phyloP scores from a whole-genome alignment of 2,888 invertebrate genomes.

The Campoplex capitator region DNA sequence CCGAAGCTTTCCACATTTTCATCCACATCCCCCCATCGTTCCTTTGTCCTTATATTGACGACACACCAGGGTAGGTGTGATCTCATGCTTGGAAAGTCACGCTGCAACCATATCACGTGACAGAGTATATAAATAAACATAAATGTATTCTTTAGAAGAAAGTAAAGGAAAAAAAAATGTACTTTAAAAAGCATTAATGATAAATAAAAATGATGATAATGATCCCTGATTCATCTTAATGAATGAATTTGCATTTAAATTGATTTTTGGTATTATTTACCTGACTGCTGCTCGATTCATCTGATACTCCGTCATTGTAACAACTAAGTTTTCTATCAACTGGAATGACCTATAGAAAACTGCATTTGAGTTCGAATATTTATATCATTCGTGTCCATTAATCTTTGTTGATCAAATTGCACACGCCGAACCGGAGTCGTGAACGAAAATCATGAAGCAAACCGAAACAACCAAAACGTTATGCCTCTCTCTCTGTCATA shows the following conservation, averaged over 20 bases:
- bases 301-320: no score
- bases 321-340: no score
- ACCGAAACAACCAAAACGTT: not conserved
- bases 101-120: slow-evolving; percentile 9
- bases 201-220: not conserved
- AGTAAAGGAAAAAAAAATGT: not conserved
- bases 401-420: not conserved
- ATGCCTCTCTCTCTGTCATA: not conserved
- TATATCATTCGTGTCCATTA: not conserved
- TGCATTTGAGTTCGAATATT: not conserved
- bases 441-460: not conserved
- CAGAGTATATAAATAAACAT: not conserved
- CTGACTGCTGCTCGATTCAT: not conserved
- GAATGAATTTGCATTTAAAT: not conserved
- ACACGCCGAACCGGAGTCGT: not conserved
- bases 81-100: slow-evolving; percentile 39
- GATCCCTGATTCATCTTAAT: not conserved
- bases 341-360: not conserved
- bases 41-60: slow-evolving; percentile 27
- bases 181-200: not conserved
- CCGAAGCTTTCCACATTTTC: slow-evolving; percentile 44
- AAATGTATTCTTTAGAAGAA: not conserved
- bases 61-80: slow-evolving; percentile 31
- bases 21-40: slow-evolving; percentile 17
- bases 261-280: not conserved